Evolutionary conservation across 1,140 invertebrate species (phyloP), one percentile per base, ranked within the genome.

Genomic region (Philaenus spumarius): DNA sequence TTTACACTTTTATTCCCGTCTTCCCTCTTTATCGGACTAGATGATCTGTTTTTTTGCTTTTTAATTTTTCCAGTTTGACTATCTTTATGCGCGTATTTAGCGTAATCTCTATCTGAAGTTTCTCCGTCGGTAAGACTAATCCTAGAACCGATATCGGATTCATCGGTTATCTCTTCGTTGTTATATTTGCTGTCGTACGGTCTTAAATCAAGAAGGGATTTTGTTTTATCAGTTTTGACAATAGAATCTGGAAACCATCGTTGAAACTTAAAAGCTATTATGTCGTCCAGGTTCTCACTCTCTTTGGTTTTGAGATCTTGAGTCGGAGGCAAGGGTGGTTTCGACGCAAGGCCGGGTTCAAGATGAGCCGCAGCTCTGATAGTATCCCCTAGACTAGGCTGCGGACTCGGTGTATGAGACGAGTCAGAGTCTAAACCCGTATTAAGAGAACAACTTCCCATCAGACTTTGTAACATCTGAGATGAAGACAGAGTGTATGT

Each of bases 221-320:
- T 15, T 2, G 19, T 12, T 11, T 19, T 46, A 23, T 23, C 17
- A 17, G 12, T 46, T 12, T 46, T 12, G 2, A 50, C 23, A 0
- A 52, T 52, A 14, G 67, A 63, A 35, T 67, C 64, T 4, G 67
- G 67, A 53, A 69, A 69, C 67, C 67, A 69, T 23, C 64, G 55
- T 40, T 66, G 67, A 48, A 69, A 69, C 42, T 69, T 69, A 15
- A 69, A 57, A 14, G 61, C 64, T 11, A 69, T 62, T 22, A 67
- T 65, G 17, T 69, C 67, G 42, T 69, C 67, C 35, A 35, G 22
- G 26, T 40, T 58, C 15, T 47, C 15, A 20, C 14, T 43, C 14
- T 17, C 14, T 45, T 26, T 61, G 30, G 14, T 47, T 40, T 15
- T 55, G 20, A 23, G 22, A 14, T 46, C 17, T 47, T 20, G n/a